These are phyloP conservation scores for Thamnophis elegans DNA, from an alignment of 2,797 vertebrate species.

Conservation along the genomic window DNA sequence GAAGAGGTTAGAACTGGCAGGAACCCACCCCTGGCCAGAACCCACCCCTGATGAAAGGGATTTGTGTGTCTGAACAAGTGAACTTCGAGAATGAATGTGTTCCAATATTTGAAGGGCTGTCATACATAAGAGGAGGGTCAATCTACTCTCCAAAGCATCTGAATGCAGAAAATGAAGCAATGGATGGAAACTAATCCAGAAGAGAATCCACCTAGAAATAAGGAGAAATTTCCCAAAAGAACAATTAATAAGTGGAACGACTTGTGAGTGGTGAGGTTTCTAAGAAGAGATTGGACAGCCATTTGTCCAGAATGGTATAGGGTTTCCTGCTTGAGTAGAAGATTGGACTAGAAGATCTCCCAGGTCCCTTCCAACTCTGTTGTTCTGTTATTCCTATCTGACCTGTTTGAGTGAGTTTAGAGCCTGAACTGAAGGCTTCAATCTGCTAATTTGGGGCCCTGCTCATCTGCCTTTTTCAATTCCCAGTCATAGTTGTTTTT, in stretches of 20 bases:
- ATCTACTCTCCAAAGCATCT: background rate
- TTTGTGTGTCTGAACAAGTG: background rate
- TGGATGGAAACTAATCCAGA: background rate
- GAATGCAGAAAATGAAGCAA: background rate
- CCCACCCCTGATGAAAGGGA: background rate
- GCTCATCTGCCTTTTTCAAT: background rate
- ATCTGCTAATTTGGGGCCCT: background rate
- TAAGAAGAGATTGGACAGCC: background rate
- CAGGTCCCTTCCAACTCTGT: background rate
- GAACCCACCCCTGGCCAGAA: background rate
- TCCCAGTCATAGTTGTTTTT: background rate
- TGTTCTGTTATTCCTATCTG: background rate
- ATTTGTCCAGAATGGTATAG: background rate
- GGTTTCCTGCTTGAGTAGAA: background rate
- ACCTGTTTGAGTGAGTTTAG: background rate
- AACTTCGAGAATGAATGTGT: background rate
- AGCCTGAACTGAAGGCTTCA: background rate
- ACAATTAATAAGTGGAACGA: background rate
- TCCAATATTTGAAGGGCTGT: background rate
- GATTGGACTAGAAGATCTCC: background rate
- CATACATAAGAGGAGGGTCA: background rate
- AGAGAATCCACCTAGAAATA: background rate
- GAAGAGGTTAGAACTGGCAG: no score
- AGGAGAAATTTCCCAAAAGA: background rate
- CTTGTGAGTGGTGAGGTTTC: background rate